These are phyloP conservation scores for Aphaenogaster ashmeadi DNA, from an alignment of 1,140 invertebrate species.

Conservation along the genomic window DNA sequence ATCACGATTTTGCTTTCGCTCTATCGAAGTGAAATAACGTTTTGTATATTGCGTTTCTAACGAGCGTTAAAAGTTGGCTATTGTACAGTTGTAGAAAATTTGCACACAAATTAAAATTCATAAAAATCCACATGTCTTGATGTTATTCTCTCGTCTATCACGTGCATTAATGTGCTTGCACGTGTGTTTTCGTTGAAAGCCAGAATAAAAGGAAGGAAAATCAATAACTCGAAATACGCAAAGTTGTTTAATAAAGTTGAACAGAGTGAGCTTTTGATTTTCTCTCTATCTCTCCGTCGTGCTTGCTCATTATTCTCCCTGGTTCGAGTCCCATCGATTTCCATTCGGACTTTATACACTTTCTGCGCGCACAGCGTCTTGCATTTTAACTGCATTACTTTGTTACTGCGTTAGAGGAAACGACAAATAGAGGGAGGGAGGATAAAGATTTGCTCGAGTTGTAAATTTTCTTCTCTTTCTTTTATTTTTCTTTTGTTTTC, in stretches of 20 bases:
- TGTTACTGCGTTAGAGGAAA: neutral
- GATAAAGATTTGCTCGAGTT: neutral
- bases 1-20: neutral
- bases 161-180: neutral
- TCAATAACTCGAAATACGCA: slow-evolving; percentile 19
- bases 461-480: neutral
- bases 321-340: slow-evolving; percentile 10
- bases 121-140: neutral
- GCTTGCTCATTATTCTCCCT: neutral
- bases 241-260: slow-evolving; percentile 12
- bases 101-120: neutral
- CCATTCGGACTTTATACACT: neutral
- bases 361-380: neutral
- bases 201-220: slow-evolving; percentile 6
- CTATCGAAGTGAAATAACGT: neutral
- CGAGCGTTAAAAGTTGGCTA: neutral
- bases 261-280: neutral
- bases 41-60: neutral
- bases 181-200: neutral
- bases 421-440: neutral
- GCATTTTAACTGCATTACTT: slow-evolving; percentile 8
- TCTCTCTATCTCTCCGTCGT: neutral
- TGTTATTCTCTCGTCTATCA: neutral
- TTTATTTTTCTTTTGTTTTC: neutral
- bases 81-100: slow-evolving; percentile 1